Evolutionary conservation across 2,113 vertebrate genomes (phyloP), one percentile per base, ranked within the genome.

Genomic region (Sprattus sprattus): DNA sequence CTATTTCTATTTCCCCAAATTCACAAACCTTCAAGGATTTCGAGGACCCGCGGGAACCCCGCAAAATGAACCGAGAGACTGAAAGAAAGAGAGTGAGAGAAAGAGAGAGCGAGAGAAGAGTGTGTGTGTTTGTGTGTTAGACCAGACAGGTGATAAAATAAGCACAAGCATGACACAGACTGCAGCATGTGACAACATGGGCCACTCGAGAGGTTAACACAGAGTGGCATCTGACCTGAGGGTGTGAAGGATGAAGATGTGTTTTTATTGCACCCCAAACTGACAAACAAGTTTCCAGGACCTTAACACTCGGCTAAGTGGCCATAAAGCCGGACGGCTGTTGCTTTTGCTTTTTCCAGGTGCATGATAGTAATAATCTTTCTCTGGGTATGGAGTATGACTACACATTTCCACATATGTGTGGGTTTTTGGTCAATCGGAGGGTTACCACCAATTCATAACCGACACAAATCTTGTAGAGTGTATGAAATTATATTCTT

Each of bases 101-200:
- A 22, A 85, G 49, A 45, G 49, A 46, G 28, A 39, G 0, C 15
- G 16, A 84, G 85, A 84, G 45, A 52, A 49, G 16, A 84, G 85
- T n/a, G n/a, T n/a, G 44, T 18, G 71, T 44, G 28, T 5, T 13
- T 39, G 71, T 78, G 32, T 78, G 71, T 75, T 75, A 78, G 28
- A 32, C 39, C 13, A 44, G 28, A 78, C 71, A 78, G 64, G 64
- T 25, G 64, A 67, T 67, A 67, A 67, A 67, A 67, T 67, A 67
- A 67, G 71, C 71, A 67, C 28, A 67, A 67, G 71, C 71, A 75
- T 13, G 67, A 3, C 71, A 13, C 71, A 32, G 25, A 39, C 25
- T 15, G 71, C 13, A 15, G 32, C 71, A 5, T 39, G 28, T 39
- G 71, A 78, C 6, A 78, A 60, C 71, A 78, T 5, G 8, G 71